phyloP scores from a whole-genome alignment of 2,888 invertebrate genomes.

The Euzophera pinguis region DNA sequence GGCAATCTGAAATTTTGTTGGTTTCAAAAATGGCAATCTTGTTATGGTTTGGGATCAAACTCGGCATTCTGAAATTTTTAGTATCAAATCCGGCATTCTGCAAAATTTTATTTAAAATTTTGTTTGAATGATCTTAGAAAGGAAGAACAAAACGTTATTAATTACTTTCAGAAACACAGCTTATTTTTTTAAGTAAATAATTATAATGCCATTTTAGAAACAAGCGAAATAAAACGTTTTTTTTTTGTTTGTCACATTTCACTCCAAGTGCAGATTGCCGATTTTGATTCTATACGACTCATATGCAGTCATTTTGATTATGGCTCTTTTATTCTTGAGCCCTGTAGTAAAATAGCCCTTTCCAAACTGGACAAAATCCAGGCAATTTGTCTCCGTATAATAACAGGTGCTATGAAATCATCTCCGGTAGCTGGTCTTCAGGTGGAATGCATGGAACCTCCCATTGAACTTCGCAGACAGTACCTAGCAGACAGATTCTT shows the following conservation, averaged over 20 bases:
- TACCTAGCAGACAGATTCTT: no score
- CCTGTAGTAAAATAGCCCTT: no score
- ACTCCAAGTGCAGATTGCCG: constrained; percentile 12
- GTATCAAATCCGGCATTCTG: no score
- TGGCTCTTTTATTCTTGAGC: no score
- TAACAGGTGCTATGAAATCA: no score
- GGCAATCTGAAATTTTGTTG: constrained; percentile 14
- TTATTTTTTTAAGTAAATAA: background rate
- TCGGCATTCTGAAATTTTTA: background rate
- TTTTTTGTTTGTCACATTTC: constrained; percentile 13
- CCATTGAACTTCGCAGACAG: no score
- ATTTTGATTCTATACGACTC: constrained; percentile 11
- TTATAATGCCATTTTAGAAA: background rate
- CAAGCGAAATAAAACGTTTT: constrained; percentile 10
- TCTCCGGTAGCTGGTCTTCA: no score
- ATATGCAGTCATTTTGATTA: no score
- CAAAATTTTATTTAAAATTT: background rate
- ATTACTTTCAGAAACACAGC: background rate
- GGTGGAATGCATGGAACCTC: no score
- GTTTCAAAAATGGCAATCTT: constrained; percentile 12
- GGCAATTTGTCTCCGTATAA: no score
- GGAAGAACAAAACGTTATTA: background rate
- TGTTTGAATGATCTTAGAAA: background rate
- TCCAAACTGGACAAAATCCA: no score
- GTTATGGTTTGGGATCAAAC: constrained; percentile 8